These are phyloP conservation scores for Ochlodes sylvanus DNA, from an alignment of 2,888 invertebrate genomes.

Conservation along the genomic window DNA sequence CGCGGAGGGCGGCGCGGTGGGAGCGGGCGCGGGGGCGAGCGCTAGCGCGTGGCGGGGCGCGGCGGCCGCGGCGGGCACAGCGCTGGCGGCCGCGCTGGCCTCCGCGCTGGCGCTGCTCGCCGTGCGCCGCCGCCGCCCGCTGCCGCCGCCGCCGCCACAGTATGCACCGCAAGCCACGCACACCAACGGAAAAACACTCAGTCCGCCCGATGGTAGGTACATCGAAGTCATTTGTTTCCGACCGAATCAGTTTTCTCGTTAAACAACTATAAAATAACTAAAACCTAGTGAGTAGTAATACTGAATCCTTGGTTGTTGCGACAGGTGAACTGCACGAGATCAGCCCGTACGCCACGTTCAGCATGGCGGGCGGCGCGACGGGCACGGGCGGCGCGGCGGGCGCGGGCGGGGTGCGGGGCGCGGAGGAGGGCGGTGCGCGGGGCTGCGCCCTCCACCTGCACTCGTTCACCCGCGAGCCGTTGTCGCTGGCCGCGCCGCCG, in stretches of 20 bases:
- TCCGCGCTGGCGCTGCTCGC: conserved; percentile 56
- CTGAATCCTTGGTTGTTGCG: neutral
- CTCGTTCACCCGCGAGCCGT: conserved; percentile 60
- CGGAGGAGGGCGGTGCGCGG: conserved; percentile 70
- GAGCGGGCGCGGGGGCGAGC: conserved; percentile 42
- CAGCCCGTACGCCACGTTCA: conserved; percentile 91
- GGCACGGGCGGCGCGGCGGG: conserved; percentile 49
- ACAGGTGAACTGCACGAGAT: conserved; percentile 88
- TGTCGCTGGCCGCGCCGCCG: conserved; percentile 62
- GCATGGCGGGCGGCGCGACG: conserved; percentile 82
- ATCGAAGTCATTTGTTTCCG: neutral
- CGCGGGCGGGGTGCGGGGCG: conserved; percentile 58
- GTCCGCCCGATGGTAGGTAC: conserved; percentile 57
- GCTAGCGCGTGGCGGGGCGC: conserved; percentile 41
- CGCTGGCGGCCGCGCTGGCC: conserved; percentile 45
- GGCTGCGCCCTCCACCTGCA: conserved; percentile 72
- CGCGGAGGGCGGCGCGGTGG: conserved; percentile 43
- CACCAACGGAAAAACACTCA: conserved; percentile 58
- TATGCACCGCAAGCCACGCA: conserved; percentile 63
- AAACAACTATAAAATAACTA: too few species aligned
- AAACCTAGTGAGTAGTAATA: too few species aligned
- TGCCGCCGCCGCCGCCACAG: conserved; percentile 53
- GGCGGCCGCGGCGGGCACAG: conserved; percentile 47
- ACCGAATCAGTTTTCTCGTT: neutral
- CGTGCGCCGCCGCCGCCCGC: conserved; percentile 43